Evolutionary conservation across 2,113 vertebrate genomes (phyloP).

Genomic region (Gorsachius goisagi): DNA sequence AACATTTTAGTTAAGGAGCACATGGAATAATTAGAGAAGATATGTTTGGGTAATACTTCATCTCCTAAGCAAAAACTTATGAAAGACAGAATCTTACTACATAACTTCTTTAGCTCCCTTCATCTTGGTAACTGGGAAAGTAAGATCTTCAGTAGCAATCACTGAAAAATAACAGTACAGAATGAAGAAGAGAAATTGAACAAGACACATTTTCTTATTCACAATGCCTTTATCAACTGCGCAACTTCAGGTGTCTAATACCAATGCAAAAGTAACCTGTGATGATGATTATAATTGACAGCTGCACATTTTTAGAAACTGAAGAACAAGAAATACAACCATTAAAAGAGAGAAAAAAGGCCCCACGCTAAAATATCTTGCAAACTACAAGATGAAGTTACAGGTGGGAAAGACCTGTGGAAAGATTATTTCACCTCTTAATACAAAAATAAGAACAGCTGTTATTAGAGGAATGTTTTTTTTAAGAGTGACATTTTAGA

Average conservation of each 20-base stretch:
- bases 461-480: not conserved
- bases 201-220: not conserved
- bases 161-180: not conserved
- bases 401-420: not conserved
- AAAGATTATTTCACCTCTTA: not conserved
- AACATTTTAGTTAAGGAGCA: not conserved
- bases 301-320: not conserved
- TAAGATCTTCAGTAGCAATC: not conserved
- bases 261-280: not conserved
- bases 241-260: not conserved
- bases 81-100: not conserved
- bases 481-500: not conserved
- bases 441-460: not conserved
- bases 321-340: not conserved
- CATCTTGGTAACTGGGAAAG: not conserved
- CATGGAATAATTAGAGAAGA: not conserved
- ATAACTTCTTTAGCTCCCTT: not conserved
- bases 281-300: not conserved
- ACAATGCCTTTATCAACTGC: not conserved
- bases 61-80: not conserved
- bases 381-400: not conserved
- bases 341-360: not conserved
- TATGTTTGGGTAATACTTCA: not conserved
- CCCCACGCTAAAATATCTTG: not conserved
- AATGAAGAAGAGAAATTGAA: not conserved